These are phyloP conservation scores for Lucinisca nassula DNA, from an alignment of 2,888 invertebrate species.

Conservation along the genomic window DNA sequence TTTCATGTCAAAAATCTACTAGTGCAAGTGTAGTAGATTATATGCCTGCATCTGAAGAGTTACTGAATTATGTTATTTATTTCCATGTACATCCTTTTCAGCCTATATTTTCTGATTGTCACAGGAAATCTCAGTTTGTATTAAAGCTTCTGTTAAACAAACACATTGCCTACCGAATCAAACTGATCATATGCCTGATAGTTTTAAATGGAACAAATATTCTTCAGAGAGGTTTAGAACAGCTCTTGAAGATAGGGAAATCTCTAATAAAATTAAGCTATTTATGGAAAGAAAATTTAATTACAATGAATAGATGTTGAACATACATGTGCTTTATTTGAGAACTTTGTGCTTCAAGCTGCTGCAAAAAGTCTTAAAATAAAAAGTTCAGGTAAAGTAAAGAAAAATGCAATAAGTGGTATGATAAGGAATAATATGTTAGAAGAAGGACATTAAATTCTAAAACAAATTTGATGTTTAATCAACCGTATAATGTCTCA, in stretches of 20 bases:
- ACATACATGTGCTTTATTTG: neutral
- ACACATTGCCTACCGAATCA: too few species aligned
- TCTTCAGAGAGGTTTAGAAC: neutral
- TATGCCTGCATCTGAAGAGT: neutral
- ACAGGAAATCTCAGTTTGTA: neutral
- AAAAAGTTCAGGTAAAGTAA: neutral
- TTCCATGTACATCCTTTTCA: neutral
- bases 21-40: neutral
- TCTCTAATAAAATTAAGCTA: neutral
- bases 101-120: neutral
- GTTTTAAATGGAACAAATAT: slow-evolving; percentile 4
- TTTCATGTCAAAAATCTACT: neutral
- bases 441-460: neutral
- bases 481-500: neutral
- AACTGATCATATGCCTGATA: neutral
- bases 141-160: neutral
- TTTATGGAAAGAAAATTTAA: neutral
- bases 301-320: neutral
- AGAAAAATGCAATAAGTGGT: neutral
- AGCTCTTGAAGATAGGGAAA: neutral
- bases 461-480: neutral
- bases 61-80: neutral
- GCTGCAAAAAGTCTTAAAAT: neutral
- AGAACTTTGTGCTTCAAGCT: neutral
- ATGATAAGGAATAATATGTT: neutral